phyloP scores from a whole-genome alignment of 1,140 invertebrate species.

The Helicorthomorpha holstii region DNA sequence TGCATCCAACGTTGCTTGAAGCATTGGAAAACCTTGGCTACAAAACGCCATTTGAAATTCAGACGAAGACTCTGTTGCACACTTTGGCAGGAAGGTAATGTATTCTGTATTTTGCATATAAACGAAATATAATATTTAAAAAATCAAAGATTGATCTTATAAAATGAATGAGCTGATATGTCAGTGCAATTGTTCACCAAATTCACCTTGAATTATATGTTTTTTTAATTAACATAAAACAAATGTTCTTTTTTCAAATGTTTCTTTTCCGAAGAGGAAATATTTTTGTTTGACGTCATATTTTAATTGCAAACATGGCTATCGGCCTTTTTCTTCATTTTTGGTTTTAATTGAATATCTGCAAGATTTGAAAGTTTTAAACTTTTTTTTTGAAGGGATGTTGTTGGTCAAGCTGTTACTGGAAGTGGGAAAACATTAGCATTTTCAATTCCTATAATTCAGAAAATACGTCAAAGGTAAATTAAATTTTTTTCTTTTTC shows the following conservation, averaged over 20 bases:
- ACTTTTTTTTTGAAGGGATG: conserved; percentile 3
- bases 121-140: too few relatives aligned
- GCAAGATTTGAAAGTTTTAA: too few relatives aligned
- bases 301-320: neutral
- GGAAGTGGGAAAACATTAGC: conserved; percentile 5
- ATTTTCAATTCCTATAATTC: conserved; percentile 25
- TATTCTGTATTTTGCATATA: too few relatives aligned
- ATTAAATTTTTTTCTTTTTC: too few relatives aligned
- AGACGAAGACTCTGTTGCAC: conserved; percentile 3
- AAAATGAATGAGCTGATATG: too few relatives aligned
- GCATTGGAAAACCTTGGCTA: conserved; percentile 3
- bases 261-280: neutral
- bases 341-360: too few relatives aligned
- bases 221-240: too few relatives aligned
- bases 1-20: neutral
- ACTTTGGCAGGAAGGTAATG: conserved; percentile 3
- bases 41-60: conserved; percentile 7
- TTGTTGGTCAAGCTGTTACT: neutral
- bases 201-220: too few relatives aligned
- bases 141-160: too few relatives aligned
- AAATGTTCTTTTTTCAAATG: neutral
- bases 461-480: neutral
- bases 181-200: too few relatives aligned
- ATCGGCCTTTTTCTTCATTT: neutral
- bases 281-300: neutral